Conservation (phyloP, 2,888 invertebrate species). For the Mimumesa dahlbomi region DNA sequence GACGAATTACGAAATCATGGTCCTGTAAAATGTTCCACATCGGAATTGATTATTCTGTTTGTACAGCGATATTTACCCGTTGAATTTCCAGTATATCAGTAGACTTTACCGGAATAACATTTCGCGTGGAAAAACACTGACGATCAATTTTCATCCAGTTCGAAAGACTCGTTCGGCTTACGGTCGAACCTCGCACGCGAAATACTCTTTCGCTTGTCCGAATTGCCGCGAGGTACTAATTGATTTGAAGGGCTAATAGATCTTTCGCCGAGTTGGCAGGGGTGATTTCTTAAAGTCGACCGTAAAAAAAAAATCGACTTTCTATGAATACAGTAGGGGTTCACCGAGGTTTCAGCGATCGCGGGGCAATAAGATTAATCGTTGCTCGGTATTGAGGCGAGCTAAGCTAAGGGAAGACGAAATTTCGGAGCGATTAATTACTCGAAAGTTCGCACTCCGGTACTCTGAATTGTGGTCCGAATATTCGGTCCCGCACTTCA, state of each 20-base stretch:
- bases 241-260: background rate
- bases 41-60: background rate
- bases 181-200: too few species aligned
- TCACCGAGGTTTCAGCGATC: conserved; percentile 11
- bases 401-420: conserved; percentile 32
- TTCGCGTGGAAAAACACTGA: too few species aligned
- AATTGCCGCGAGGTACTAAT: background rate
- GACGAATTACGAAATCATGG: background rate
- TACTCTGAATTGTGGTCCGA: conserved; percentile 26
- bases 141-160: too few species aligned
- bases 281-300: conserved; percentile 3
- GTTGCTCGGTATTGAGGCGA: conserved; percentile 7
- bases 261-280: background rate
- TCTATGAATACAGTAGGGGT: conserved; percentile 13
- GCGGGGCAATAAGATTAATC: conserved; percentile 55
- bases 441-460: conserved; percentile 48
- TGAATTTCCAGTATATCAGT: too few species aligned
- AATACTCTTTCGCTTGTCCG: too few species aligned
- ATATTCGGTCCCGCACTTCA: conserved; percentile 23
- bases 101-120: too few species aligned
- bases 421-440: conserved; percentile 61
- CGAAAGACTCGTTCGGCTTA: too few species aligned
- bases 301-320: background rate
- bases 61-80: background rate
- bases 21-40: background rate